phyloP scores from a whole-genome alignment of 2,113 vertebrate genomes.

The Dipodomys stephensi region DNA sequence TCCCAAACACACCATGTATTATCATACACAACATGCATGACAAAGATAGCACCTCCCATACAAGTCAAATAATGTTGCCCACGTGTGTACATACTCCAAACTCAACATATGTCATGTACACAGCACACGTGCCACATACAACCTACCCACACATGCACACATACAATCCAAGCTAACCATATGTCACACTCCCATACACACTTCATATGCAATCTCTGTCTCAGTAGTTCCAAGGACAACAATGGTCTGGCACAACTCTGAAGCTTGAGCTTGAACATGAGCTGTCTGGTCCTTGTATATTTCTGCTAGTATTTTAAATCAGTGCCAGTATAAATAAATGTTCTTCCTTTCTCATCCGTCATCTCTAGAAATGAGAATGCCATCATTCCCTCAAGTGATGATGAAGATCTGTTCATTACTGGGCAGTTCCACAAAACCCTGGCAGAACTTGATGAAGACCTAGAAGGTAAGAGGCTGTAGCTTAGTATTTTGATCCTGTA shows the following conservation, averaged over 20 bases:
- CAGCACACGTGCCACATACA: neutral
- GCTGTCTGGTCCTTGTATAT: neutral
- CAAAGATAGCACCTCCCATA: neutral
- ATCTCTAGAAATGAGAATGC: conserved; percentile 64
- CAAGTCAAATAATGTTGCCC: too few species aligned
- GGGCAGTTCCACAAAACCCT: conserved; percentile 86
- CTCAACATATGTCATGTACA: neutral
- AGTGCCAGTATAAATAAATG: neutral
- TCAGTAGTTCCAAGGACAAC: neutral
- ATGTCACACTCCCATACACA: neutral
- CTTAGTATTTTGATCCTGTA: fast-evolving
- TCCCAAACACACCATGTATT: too few species aligned
- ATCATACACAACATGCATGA: neutral
- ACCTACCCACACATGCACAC: neutral
- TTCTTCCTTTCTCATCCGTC: conserved; percentile 40
- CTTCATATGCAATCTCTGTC: neutral
- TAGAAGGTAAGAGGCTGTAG: conserved; percentile 16
- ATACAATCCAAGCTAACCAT: neutral
- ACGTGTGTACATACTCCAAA: neutral
- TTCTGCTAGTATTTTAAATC: neutral
- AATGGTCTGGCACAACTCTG: neutral
- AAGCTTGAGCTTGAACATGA: neutral
- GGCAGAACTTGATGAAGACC: conserved; percentile 86
- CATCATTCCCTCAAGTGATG: conserved; percentile 6
- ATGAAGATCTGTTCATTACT: conserved; percentile 83